These are phyloP conservation scores for Palythoa grandis DNA, from an alignment of 92 coral and sea anemone genomes.

Conservation along the genomic window DNA sequence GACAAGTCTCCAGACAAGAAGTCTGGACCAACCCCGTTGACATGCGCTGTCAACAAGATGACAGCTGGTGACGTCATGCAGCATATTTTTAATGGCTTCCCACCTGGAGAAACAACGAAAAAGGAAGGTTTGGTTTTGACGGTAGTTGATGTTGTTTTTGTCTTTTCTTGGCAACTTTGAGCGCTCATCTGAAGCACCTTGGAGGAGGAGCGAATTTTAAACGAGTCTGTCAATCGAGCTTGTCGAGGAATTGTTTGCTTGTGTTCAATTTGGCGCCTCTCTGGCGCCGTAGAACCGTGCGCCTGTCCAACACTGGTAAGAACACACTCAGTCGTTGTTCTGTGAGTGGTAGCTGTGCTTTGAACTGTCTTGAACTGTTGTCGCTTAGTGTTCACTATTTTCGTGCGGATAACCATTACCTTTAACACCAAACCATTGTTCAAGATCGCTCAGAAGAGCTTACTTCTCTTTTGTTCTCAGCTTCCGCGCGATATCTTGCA, in stretches of 20 bases:
- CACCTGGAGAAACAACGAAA: background rate
- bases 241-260: conserved; percentile 60
- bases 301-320: conserved; percentile 23
- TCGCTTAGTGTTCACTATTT: conserved; percentile 2
- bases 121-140: background rate
- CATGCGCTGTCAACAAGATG: conserved; percentile 48
- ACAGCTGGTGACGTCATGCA: conserved; percentile 52
- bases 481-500: conserved; percentile 15
- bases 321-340: conserved; percentile 39
- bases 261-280: conserved; percentile 63
- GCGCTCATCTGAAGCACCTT: background rate
- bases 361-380: conserved; percentile 8
- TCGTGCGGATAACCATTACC: background rate
- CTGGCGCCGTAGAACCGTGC: conserved; percentile 56
- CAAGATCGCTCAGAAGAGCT: conserved; percentile 1
- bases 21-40: conserved; percentile 47
- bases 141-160: background rate
- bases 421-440: conserved; percentile 21
- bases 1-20: conserved; percentile 41
- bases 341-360: conserved; percentile 14
- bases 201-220: conserved; percentile 25
- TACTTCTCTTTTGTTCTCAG: conserved; percentile 26
- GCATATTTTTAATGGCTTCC: conserved; percentile 35
- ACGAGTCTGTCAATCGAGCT: conserved; percentile 20
- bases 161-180: background rate